Evolutionary conservation across 2,113 vertebrate species (phyloP).

Genomic region (Triplophysa rosa): DNA sequence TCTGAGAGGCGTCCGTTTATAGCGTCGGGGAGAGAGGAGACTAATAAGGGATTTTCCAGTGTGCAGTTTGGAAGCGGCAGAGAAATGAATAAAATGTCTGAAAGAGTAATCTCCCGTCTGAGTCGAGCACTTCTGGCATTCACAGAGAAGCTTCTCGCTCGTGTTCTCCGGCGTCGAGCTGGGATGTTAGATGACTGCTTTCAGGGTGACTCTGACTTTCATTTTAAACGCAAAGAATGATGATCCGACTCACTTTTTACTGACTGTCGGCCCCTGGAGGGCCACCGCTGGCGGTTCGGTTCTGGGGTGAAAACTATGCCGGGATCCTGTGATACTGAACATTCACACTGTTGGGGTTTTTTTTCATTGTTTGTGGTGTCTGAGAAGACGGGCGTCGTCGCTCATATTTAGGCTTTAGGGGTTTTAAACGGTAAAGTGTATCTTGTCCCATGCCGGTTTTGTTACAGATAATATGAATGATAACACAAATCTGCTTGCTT

Average conservation of each 20-base stretch:
- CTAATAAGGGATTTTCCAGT: conserved; percentile 27
- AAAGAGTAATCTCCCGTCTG: conserved; percentile 25
- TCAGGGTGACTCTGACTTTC: conserved; percentile 20
- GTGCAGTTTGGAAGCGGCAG: neutral
- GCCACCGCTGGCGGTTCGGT: neutral
- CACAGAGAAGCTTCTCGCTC: conserved; percentile 11
- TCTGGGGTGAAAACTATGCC: neutral
- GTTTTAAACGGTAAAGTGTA: too few species aligned
- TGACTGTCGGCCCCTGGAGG: conserved; percentile 12
- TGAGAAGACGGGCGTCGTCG: too few species aligned
- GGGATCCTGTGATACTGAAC: neutral
- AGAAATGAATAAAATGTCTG: conserved; percentile 24
- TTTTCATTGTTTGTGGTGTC: too few species aligned
- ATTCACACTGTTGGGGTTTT: neutral
- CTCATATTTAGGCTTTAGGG: too few species aligned
- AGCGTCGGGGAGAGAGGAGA: neutral
- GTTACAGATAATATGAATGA: neutral
- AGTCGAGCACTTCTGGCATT: conserved; percentile 18
- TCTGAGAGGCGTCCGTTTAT: neutral
- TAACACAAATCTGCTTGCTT: neutral
- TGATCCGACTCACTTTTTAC: neutral
- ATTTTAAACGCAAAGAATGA: neutral
- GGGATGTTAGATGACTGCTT: conserved; percentile 15
- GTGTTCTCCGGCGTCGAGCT: neutral
- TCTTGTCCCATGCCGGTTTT: too few species aligned